Evolutionary conservation across 1,140 invertebrate species (phyloP).

Genomic region (Vanessa tameamea): DNA sequence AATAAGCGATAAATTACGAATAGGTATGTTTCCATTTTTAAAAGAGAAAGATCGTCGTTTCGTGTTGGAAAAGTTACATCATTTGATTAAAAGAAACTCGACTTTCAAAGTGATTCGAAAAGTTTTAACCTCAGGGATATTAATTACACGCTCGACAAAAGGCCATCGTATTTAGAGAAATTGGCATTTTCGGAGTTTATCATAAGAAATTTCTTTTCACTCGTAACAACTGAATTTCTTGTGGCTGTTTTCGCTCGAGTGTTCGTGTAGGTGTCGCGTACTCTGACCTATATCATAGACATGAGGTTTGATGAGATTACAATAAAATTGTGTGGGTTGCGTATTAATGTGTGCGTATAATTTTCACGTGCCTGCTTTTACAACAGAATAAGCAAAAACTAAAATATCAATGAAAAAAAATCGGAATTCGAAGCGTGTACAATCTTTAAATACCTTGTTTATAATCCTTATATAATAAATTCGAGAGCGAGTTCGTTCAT

Average conservation of each 20-base stretch:
- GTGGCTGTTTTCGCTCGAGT: background rate
- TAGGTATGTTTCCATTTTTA: background rate
- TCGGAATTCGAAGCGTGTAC: too few relatives aligned
- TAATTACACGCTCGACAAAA: slow-evolving; percentile 1
- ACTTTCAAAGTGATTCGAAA: background rate
- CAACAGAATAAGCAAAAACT: background rate
- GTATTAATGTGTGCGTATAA: background rate
- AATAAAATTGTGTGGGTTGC: slow-evolving; percentile 1
- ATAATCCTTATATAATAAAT: too few relatives aligned
- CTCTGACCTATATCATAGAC: slow-evolving; percentile 8
- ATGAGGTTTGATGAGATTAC: background rate
- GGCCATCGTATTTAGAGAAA: background rate
- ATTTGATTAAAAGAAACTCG: background rate
- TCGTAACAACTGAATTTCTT: background rate
- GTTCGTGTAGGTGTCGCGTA: slow-evolving; percentile 6
- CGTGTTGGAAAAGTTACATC: too few relatives aligned
- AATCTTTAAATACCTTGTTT: too few relatives aligned
- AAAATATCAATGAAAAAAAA: background rate
- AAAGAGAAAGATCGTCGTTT: background rate
- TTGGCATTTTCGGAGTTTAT: background rate
- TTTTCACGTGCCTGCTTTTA: background rate
- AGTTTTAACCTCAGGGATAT: background rate
- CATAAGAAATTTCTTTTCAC: background rate
- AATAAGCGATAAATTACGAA: background rate
- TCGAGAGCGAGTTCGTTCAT: too few relatives aligned